Conservation (phyloP, 1,140 invertebrate species). For the Pollicipes pollicipes region DNA sequence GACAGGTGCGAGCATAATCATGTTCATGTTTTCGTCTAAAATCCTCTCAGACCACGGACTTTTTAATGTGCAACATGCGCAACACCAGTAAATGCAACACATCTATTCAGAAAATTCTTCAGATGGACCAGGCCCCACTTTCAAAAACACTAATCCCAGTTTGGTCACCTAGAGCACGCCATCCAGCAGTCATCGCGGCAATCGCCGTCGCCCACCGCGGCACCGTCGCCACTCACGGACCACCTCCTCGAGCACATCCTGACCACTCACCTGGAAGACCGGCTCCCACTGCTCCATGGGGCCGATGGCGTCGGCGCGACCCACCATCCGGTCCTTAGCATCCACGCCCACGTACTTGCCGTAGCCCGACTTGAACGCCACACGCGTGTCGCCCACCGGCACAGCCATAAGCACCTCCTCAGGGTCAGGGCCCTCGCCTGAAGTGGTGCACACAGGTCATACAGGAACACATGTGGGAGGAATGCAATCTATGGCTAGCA, state of each 20-base stretch:
- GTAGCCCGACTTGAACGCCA: conserved; percentile 89
- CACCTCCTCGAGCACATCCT: conserved; percentile 24
- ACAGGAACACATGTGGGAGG: neutral
- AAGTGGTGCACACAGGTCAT: conserved; percentile 7
- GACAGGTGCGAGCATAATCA: too few relatives aligned
- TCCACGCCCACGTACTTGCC: conserved; percentile 62
- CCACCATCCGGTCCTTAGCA: conserved; percentile 59
- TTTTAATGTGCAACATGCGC: too few relatives aligned
- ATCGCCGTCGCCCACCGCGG: conserved; percentile 44
- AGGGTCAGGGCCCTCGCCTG: conserved; percentile 64
- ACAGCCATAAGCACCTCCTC: conserved; percentile 89
- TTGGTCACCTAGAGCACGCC: too few relatives aligned
- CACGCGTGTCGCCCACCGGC: conserved; percentile 44
- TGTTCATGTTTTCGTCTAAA: too few relatives aligned
- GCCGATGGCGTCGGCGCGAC: conserved; percentile 81
- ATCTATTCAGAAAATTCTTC: too few relatives aligned
- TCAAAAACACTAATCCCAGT: too few relatives aligned
- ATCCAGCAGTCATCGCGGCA: conserved; percentile 17
- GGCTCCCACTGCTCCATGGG: conserved; percentile 87
- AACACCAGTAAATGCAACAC: too few relatives aligned
- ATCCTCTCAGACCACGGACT: too few relatives aligned
- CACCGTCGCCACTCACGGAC: conserved; percentile 12
- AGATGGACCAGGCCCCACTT: neutral
- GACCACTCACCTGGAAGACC: conserved; percentile 54
- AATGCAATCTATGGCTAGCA: neutral